Evolutionary conservation across 2,888 invertebrate species (phyloP).

Genomic region (Cheilosia urbana): DNA sequence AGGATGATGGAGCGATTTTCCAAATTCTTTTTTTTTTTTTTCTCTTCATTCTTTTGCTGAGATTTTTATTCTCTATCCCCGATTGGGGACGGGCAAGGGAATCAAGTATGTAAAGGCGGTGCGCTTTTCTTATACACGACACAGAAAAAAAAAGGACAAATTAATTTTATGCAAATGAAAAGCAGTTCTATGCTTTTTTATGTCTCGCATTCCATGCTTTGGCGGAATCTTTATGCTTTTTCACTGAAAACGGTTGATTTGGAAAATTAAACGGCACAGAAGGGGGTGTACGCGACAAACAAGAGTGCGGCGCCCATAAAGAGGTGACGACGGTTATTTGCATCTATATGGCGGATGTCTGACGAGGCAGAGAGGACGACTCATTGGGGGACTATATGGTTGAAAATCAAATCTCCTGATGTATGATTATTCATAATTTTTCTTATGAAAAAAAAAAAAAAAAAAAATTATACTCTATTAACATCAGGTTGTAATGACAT

Average conservation of each 20-base stretch:
- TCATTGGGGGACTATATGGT: conserved; percentile 4
- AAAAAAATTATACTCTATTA: too few species aligned
- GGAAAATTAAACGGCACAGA: conserved; percentile 53
- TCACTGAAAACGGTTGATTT: conserved; percentile 50
- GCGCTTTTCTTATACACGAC: conserved; percentile 29
- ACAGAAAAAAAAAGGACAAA: conserved; percentile 25
- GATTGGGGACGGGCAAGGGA: neutral
- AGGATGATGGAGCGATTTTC: conserved; percentile 54
- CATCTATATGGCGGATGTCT: conserved; percentile 24
- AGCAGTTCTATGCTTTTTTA: conserved; percentile 48
- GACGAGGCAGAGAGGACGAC: neutral
- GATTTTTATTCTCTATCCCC: conserved; percentile 22
- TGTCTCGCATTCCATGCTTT: conserved; percentile 9
- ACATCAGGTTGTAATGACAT: neutral
- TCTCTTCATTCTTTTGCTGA: conserved; percentile 8
- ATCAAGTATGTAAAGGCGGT: neutral
- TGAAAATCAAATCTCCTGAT: conserved; percentile 20
- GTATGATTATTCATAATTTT: conserved; percentile 42
- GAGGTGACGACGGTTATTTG: conserved; percentile 49
- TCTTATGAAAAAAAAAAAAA: neutral
- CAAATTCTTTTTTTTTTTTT: neutral
- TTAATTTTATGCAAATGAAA: conserved; percentile 71
- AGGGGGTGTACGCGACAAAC: neutral
- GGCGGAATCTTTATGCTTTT: conserved; percentile 45
- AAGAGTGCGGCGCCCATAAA: conserved; percentile 14